Evolutionary conservation across 2,888 invertebrate genomes (phyloP), one percentile per base, ranked within the genome.

Genomic region (Diarsia brunnea): DNA sequence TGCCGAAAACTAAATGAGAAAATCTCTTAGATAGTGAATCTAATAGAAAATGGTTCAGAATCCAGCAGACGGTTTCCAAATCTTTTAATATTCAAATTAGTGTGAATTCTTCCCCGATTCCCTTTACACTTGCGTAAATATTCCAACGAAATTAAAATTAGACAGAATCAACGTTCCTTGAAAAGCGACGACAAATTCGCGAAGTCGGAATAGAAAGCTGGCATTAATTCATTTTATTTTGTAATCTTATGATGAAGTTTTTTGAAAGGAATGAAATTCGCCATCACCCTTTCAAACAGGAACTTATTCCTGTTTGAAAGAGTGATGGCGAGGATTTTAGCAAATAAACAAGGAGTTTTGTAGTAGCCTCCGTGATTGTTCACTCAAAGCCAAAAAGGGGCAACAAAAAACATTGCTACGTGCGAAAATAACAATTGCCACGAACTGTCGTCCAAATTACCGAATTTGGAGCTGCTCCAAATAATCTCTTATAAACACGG

Each of bases 401-500:
- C 19, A 70, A 76, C 70, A 81, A 84, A 84, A 76, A 73, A n/a
- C 76, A 51, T 45, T 49, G 70, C 55, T 73, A 84, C 84, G 73
- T 76, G 83, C 81, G 53, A 84, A 83, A 83, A 84, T 81, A 81
- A 81, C 73, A 83, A 84, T 76, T 55, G 16, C 76, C 63, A 70
- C 73, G 61, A 76, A 76, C 65, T 76, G 76, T 73, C 65, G 81
- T 68, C 84, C 79, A 86, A 84, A 84, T 85, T 45, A 73, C 60
- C 47, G 63, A 78, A 83, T 75, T 84, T 84, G 84, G 84, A 86
- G 27, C 61, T 45, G 61, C 51, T 86, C 84, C 84, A 85, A 84
- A 85, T 77, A 83, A 70, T 73, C 84, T 79, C 84, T 85, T 84
- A 79, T 73, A 83, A 73, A 75, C 76, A 83, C 73, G 38, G 51